Percentiles rank a stretch among this genome's conserved stretches.
Conservation (phyloP, 2,888 invertebrate genomes). For the Nephrotoma appendiculata region DNA sequence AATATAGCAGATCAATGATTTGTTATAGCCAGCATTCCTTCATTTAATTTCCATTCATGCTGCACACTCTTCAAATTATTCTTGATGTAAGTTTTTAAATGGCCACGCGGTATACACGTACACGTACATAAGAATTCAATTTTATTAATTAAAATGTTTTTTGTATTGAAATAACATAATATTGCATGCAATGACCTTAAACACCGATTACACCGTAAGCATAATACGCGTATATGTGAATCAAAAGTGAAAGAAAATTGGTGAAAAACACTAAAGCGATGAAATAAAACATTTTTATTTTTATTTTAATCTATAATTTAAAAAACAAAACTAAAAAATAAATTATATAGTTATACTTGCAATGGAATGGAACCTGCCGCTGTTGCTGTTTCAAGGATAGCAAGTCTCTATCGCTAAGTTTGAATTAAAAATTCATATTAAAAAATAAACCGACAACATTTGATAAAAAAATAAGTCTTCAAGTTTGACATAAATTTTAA, state of each 20-base stretch:
- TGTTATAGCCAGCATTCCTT: too few relatives aligned
- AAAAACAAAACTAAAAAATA: not conserved
- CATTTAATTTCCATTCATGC: too few relatives aligned
- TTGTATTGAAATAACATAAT: not conserved
- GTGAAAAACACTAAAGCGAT: not conserved
- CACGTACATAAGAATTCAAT: not conserved
- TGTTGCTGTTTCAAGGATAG: not conserved
- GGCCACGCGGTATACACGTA: not conserved
- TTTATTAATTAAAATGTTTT: not conserved
- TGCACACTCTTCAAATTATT: too few relatives aligned
- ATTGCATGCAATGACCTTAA: not conserved
- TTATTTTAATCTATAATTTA: not conserved
- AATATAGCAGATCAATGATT: too few relatives aligned
- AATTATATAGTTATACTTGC: not conserved
- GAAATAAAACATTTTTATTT: not conserved
- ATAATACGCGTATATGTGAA: not conserved
- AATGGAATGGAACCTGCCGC: not conserved
- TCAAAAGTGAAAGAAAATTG: not conserved
- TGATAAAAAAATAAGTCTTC: not conserved
- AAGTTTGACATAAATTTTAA: not conserved
- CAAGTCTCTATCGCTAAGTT: not conserved
- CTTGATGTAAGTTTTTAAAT: too few relatives aligned
- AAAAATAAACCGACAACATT: not conserved
- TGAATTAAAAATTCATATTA: not conserved
- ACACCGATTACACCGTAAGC: not conserved